These are phyloP conservation scores for Mythimna loreyi DNA, from an alignment of 2,888 invertebrate genomes.

Conservation along the genomic window DNA sequence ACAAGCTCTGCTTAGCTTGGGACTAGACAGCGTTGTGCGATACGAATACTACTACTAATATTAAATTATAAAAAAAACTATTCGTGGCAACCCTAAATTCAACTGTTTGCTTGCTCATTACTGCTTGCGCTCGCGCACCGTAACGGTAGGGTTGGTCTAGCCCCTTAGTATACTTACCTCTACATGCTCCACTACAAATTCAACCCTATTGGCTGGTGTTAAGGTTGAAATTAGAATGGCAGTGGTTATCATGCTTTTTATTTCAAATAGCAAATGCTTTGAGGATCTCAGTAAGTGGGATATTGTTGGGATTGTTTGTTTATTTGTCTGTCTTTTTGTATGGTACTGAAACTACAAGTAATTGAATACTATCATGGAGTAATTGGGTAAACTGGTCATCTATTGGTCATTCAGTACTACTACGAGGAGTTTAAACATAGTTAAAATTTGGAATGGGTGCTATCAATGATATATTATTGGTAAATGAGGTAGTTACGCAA, in stretches of 20 bases:
- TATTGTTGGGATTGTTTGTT: slow-evolving; percentile 74
- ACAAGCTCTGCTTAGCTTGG: too few species aligned
- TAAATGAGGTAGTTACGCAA: too few species aligned
- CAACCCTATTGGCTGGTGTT: rapidly evolving
- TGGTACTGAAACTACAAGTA: slow-evolving; percentile 23
- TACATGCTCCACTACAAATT: not conserved
- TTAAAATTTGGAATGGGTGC: too few species aligned
- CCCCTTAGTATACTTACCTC: slow-evolving; percentile 67
- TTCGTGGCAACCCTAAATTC: slow-evolving; percentile 51
- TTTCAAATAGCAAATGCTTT: slow-evolving; percentile 45
- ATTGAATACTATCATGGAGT: slow-evolving; percentile 20
- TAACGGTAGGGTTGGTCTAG: slow-evolving; percentile 84
- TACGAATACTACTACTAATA: too few species aligned
- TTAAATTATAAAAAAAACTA: too few species aligned
- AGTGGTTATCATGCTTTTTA: slow-evolving; percentile 40
- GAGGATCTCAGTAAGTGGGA: slow-evolving; percentile 67
- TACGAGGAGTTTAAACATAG: not conserved
- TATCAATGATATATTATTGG: too few species aligned
- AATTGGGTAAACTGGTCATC: slow-evolving; percentile 12
- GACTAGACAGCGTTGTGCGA: too few species aligned
- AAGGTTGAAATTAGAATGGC: slow-evolving; percentile 10
- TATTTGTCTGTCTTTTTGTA: slow-evolving; percentile 41
- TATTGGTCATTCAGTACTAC: not conserved
- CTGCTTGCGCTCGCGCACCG: slow-evolving; percentile 80
- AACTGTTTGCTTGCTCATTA: slow-evolving; percentile 84